Evolutionary conservation across 92 coral and sea anemone species (phyloP), one percentile per base, ranked within the genome.

Genomic region (Phenganax marumi): DNA sequence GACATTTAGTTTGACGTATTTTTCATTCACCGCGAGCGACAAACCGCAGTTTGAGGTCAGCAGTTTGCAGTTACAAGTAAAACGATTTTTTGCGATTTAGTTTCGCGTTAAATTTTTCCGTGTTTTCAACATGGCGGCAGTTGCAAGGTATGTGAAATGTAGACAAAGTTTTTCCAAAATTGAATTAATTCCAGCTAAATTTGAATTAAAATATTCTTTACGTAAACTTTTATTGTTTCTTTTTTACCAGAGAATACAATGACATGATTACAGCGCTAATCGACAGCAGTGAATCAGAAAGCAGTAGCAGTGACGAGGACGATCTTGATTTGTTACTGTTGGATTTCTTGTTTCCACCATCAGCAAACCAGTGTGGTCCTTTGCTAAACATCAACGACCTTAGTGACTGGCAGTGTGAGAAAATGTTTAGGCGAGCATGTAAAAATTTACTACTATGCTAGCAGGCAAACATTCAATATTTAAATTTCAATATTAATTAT

Each of bases 371-470:
- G 24, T 17, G 39, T 50, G 77, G 52, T n/a, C 33, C 68, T 62
- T 19, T n/a, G 33, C 33, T 62, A 18, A 62, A 62, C 52, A 21
- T 82, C 24, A 24, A 71, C 33, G 86, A 82, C 17, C 54, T 82
- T 58, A 70, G 68, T 33, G 86, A 82, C 26, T 62, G 46, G 18
- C 64, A 82, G 50, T 82, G 86, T 71, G 79, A 82, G 71, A 60
- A 62, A 82, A 81, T 81, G 85, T 81, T 81, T 21, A 68, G 85
- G 78, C 56, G 52, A 70, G 52, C 16, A 43, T 33, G 50, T 73
- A 1, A 50, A 19, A 24, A 0, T 7, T 49, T 22, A 16, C 17
- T 22, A 7, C 19, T 50, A 14, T 18, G 1, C 18, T 26, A 48
- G 8, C 12, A 24, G 21, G 4, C 8, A 24, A 70, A 8, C 50